phyloP scores from a whole-genome alignment of 2,888 invertebrate genomes.

The Agrotis ipsilon region DNA sequence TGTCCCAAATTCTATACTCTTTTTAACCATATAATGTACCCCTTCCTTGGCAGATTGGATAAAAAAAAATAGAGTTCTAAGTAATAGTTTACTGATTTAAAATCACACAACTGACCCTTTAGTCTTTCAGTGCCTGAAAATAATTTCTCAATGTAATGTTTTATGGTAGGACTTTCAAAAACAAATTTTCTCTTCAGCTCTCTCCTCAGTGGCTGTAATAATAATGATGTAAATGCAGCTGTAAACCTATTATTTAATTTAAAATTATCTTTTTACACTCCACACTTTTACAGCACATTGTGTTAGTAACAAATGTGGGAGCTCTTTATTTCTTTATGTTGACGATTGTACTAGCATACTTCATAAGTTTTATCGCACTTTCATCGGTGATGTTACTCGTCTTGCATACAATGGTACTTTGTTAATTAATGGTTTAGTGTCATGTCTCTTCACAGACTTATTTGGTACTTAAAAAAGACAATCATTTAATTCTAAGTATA shows the following conservation, averaged over 20 bases:
- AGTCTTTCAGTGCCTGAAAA: no score
- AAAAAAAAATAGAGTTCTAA: no score
- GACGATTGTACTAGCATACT: conserved; percentile 1
- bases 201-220: not conserved
- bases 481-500: no score
- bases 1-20: no score
- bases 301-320: conserved; percentile 26
- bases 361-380: conserved; percentile 27
- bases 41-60: no score
- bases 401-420: not conserved
- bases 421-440: not conserved
- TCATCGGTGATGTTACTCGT: conserved; percentile 12
- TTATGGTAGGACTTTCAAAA: not conserved
- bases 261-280: conserved; percentile 1
- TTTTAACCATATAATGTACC: no score
- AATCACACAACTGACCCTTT: no score
- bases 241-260: conserved; percentile 8
- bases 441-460: not conserved
- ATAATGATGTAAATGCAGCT: not conserved
- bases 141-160: no score
- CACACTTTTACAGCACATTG: conserved; percentile 21
- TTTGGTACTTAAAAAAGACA: no score
- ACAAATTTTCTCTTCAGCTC: conserved; percentile 12
- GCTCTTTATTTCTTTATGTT: not conserved
- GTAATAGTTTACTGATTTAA: no score